Base-by-base conservation (phyloP, 2,888 invertebrate genomes). In the Mayetiola destructor region DNA sequence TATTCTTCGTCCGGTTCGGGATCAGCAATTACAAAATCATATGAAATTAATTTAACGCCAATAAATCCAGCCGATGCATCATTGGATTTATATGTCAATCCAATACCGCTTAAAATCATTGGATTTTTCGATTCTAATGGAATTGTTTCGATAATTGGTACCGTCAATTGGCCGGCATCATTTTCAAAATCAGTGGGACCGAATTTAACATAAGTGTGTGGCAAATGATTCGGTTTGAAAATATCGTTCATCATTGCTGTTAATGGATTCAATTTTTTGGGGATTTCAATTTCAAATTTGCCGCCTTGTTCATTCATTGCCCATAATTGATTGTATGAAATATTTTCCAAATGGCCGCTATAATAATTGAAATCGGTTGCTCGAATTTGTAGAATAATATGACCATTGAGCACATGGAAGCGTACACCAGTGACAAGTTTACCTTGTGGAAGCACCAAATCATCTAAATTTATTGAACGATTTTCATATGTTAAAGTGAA, bases 331-430 rank as follows among this genome's bases (percentile, higher is more conserved):
- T 80, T 1, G 78, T 78, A 20, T 20, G 36, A 20, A 20, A 29
- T 12, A 8, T 35, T 63, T 14, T 67, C 62, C n/a, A 78, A 64
- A 60, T 64, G 63, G 12, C 77, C 78, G 4, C 70, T 70, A 0
- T 70, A 68, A 66, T 82, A 87, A 69, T 86, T 81, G 68, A 87
- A 85, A 4, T 82, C 82, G 0, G 85, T 84, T 0, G 78, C 76
- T 59, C 76, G 77, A 59, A 86, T 82, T 73, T 87, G 86, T 61
- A 88, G 78, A 69, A 87, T 87, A 57, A 88, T 66, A 66, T 87
- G 86, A 0, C 82, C 75, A 14, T 88, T 88, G 3, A 21, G 10
- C 21, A 88, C 73, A 58, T 82, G 76, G 70, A 87, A 84, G 62
- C 81, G 78, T 0, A 80, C 72, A 30, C 81, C 81, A 77, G 62